These are phyloP conservation scores for Prosopocoilus inquinatus DNA, from an alignment of 2,888 invertebrate species.

Conservation along the genomic window DNA sequence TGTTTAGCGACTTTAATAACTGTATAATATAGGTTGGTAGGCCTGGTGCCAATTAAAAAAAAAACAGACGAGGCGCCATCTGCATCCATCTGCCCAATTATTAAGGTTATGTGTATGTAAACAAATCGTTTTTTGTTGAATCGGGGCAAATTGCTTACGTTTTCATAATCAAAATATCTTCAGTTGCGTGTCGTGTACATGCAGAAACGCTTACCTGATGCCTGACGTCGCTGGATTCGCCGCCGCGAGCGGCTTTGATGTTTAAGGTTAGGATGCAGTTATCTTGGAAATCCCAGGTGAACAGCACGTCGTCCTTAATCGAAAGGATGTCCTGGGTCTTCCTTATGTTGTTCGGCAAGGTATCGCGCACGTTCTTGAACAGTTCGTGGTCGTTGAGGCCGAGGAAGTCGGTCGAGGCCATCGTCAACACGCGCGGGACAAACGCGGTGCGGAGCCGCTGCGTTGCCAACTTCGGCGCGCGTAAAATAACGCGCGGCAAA, in stretches of 20 bases:
- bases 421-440: background rate
- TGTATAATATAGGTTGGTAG: constrained; percentile 3
- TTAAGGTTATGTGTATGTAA: constrained; percentile 24
- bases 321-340: constrained; percentile 64
- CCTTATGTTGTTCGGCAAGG: constrained; percentile 55
- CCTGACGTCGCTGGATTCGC: constrained; percentile 52
- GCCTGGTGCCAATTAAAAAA: background rate
- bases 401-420: constrained; percentile 55
- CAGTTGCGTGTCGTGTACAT: background rate
- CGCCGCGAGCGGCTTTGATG: constrained; percentile 51
- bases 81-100: background rate
- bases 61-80: background rate
- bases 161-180: no score
- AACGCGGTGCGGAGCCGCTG: background rate
- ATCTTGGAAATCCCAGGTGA: constrained; percentile 65
- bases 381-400: constrained; percentile 61
- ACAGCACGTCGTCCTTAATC: constrained; percentile 65
- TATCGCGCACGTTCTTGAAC: constrained; percentile 59
- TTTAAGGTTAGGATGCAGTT: constrained; percentile 64
- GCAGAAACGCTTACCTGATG: constrained; percentile 57
- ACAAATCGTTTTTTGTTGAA: constrained; percentile 3
- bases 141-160: no score
- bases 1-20: no score
- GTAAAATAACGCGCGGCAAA: constrained; percentile 2
- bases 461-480: background rate